Evolutionary conservation across 1,140 invertebrate genomes (phyloP), one percentile per base, ranked within the genome.

Genomic region (Ridgeia piscesae): DNA sequence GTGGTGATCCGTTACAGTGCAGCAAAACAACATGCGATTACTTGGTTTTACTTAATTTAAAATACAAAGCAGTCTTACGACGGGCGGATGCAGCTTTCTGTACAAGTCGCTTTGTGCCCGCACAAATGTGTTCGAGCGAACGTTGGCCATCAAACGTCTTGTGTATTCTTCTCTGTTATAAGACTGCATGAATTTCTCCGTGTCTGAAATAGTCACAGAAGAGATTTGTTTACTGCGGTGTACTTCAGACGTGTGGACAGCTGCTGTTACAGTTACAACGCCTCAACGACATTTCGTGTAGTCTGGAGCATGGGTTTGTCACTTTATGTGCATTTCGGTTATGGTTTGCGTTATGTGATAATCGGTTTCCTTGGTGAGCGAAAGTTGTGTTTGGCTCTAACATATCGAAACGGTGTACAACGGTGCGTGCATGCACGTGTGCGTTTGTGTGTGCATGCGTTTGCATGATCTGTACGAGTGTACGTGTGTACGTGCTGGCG

Each of bases 81-180:
- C 94, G 50, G 94, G 91, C 17, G 95, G 95, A 91, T 94, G 93
- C 6, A 95, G 93, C 77, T 94, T 94, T 91, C 95, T 94, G 92
- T 94, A 95, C 14, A 95, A 94, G 6, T 94, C 92, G 91, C 95
- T 95, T 93, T 95, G 95, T 89, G 95, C 94, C 35, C 95, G 92
- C 35, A 94, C 90, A 93, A 95, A 95, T 33, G 94, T 94, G 35
- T 89, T 48, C 0, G 94, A 93, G 35, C 58, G 58, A 31, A 27
- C 27, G 17, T 77, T 77, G 58, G 58, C 27, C 58, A 2, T 77
- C 58, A 77, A 17, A 2, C 58, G 58, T 21, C 58, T 77, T 2
- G 58, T 31, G 58, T 77, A 77, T 21, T 77, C 58, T 77, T 77
- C 58, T 77, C 14, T 31, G 58, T 77, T 77, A 77, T 77, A 77